Evolutionary conservation across 2,888 invertebrate genomes (phyloP).

Genomic region (Aphidoletes aphidimyza): DNA sequence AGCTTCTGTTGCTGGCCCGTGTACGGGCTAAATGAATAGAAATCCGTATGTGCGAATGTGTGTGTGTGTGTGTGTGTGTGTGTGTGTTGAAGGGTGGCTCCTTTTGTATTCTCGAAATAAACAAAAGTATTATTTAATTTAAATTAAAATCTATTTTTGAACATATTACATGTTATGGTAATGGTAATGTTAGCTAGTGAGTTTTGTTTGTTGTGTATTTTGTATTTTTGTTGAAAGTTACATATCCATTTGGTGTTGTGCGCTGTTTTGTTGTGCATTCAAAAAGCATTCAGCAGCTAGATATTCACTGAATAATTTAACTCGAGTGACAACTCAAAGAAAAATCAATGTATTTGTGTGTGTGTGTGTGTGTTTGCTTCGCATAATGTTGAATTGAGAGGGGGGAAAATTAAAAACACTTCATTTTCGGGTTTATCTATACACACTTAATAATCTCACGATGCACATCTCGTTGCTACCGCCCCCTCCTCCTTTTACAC

Average conservation of each 20-base stretch:
- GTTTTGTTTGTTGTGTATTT: not conserved
- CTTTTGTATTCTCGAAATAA: not conserved
- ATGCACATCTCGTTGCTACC: not conserved
- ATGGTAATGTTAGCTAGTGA: not conserved
- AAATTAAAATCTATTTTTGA: slow-evolving; percentile 49
- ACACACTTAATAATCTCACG: slow-evolving; percentile 28
- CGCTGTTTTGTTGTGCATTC: too few relatives aligned
- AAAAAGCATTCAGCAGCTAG: not conserved
- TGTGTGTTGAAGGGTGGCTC: not conserved
- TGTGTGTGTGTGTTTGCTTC: not conserved
- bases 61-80: not conserved
- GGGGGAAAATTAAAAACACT: not conserved
- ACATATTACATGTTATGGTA: slow-evolving; percentile 40
- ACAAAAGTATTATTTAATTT: slow-evolving; percentile 15
- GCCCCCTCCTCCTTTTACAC: not conserved
- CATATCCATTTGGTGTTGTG: too few relatives aligned
- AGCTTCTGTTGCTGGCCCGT: not conserved
- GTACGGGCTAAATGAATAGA: too few relatives aligned
- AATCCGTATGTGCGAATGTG: too few relatives aligned
- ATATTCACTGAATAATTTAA: not conserved
- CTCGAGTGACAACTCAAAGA: not conserved
- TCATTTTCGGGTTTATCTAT: not conserved
- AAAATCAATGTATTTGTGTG: slow-evolving; percentile 1
- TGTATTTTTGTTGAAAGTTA: not conserved
- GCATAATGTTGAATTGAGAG: too few relatives aligned